Base-by-base conservation (phyloP, 2,113 vertebrate genomes). In the Ceyx margarethae region DNA sequence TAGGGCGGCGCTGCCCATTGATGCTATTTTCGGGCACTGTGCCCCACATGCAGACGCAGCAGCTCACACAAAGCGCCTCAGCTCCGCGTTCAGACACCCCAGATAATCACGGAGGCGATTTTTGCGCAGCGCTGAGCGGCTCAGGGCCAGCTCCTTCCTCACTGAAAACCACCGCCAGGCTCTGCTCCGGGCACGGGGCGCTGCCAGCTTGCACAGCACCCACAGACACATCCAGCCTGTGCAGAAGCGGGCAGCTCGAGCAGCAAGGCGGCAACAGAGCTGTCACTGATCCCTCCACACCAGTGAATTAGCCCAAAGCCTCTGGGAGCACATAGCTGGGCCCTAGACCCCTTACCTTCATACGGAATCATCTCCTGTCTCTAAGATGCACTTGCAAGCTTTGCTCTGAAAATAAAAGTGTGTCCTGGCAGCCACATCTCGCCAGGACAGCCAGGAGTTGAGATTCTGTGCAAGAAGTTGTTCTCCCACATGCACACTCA, bases 31-130 rank as follows among this genome's bases (percentile, higher is more conserved):
- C 67, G 35, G 83, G 69, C 51, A 3, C 46, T 0, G 2, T 48
- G 81, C 65, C 95, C 89, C 81, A 64, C 65, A 26, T 14, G 35
- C 87, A 58, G 71, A 15, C 65, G 26, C 68, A 86, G 73, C 79
- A 33, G 72, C 48, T 88, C 22, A 12, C 28, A 21, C 53, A 46
- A 25, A 91, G 11, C 7, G 1, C n/a, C 60, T 43, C 61, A 7
- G 26, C 48, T 29, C 80, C 51, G 14, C 4, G 0, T 7, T 25
- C 40, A 53, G 66, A 42, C 50, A 15, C 29, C 53, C 58, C 46
- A 17, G n/a, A 28, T 23, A 17, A 26, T 3, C 11, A 9, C 4
- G 0, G 40, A 3, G 40, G 33, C 0, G 1, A 20, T 6, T 19
- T n/a, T 16, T 11, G 29, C 11, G 1, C 60, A 46, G 73, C 0